phyloP scores from a whole-genome alignment of 2,797 vertebrate genomes.

The Podarcis lilfordi region DNA sequence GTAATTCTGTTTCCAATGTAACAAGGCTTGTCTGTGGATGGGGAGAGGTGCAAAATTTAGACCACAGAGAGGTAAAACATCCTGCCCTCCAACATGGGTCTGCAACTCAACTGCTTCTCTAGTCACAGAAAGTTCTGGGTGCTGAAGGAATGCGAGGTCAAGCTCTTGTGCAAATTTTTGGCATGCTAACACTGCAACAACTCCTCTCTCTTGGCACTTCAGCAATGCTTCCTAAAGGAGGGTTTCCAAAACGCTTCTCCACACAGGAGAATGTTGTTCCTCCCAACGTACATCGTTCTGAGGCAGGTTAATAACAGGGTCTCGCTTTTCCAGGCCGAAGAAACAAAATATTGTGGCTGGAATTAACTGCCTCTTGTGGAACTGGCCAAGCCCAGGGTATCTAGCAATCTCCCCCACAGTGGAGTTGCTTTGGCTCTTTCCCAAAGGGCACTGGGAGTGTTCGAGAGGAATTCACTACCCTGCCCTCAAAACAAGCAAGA shows the following conservation, averaged over 20 bases:
- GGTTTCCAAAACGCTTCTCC: conserved; percentile 4
- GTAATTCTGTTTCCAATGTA: conserved; percentile 11
- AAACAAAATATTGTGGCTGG: not conserved
- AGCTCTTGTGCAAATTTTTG: conserved; percentile 26
- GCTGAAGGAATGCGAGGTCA: not conserved
- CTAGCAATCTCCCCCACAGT: conserved; percentile 1
- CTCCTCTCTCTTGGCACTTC: conserved; percentile 1
- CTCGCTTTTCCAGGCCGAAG: not conserved
- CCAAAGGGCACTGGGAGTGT: conserved; percentile 35
- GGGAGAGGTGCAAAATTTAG: conserved; percentile 4
- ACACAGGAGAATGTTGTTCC: conserved; percentile 26
- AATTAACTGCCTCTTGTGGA: conserved; percentile 18
- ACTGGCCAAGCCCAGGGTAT: not conserved
- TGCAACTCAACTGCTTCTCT: not conserved
- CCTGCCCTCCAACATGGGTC: not conserved
- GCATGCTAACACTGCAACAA: conserved; percentile 21
- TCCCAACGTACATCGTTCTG: conserved; percentile 10
- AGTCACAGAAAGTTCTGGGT: not conserved
- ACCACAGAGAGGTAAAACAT: not conserved
- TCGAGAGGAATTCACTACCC: conserved; percentile 40
- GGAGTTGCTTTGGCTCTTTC: conserved; percentile 41
- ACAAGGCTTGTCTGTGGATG: not conserved
- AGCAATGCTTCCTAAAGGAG: conserved; percentile 24
- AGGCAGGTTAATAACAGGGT: fast-evolving
- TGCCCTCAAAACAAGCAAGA: conserved; percentile 24